Percentiles rank a stretch among this genome's conserved stretches.
Conservation (phyloP, 2,797 vertebrate species). For the Sebastolobus alascanus region DNA sequence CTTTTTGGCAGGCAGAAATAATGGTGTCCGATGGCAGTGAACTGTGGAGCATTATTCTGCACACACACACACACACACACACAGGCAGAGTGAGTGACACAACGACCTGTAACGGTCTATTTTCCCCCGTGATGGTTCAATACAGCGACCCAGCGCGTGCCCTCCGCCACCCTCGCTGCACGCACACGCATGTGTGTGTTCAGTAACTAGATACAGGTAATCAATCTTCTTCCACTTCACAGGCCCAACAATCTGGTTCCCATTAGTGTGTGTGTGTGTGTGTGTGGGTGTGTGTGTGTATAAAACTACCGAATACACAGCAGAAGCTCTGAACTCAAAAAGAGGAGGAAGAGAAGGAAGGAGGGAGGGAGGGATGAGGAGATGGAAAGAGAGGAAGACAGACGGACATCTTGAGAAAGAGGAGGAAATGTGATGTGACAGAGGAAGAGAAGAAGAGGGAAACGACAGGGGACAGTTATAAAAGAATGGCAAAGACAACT, state of each 20-base stretch:
- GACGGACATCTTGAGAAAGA: constrained; percentile 1
- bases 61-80: constrained; percentile 33
- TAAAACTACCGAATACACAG: constrained; percentile 64
- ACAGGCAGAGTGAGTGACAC: constrained; percentile 15
- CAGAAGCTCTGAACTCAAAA: constrained; percentile 41
- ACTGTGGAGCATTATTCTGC: constrained; percentile 59
- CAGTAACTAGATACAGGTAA: constrained; percentile 86
- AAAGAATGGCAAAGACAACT: constrained; percentile 21
- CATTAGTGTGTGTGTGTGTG: constrained; percentile 76
- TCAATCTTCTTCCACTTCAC: constrained; percentile 86
- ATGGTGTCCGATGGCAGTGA: constrained; percentile 46
- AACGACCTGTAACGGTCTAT: constrained; percentile 34
- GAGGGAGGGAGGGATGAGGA: constrained; percentile 47
- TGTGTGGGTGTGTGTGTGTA: constrained; percentile 55
- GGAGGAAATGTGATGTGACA: constrained; percentile 27
- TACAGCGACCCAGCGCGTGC: constrained; percentile 56
- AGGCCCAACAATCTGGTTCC: constrained; percentile 82
- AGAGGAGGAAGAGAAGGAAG: neutral
- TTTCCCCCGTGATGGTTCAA: constrained; percentile 68
- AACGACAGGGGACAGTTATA: constrained; percentile 16
- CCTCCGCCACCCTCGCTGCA: constrained; percentile 66
- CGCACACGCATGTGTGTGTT: constrained; percentile 70
- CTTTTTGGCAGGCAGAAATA: constrained; percentile 57
- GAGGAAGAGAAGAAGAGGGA: neutral
- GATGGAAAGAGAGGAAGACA: constrained; percentile 28